Evolutionary conservation across 2,797 vertebrate species (phyloP).

Genomic region (Tolypeutes matacus): DNA sequence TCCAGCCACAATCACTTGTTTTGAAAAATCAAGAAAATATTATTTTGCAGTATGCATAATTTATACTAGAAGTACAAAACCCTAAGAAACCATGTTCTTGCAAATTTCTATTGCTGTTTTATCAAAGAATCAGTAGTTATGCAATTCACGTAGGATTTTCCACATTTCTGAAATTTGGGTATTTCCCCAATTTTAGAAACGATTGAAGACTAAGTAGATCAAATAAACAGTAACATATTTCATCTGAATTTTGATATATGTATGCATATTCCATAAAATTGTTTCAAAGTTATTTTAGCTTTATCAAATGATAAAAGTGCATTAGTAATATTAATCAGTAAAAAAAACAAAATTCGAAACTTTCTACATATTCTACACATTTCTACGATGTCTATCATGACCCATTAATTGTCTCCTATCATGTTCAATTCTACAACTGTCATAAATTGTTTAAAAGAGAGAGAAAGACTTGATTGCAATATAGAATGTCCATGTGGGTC

Average conservation of each 20-base stretch:
- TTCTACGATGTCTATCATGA: background rate
- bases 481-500: background rate
- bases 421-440: background rate
- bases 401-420: background rate
- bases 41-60: background rate
- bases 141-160: background rate
- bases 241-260: background rate
- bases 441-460: background rate
- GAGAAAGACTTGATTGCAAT: slow-evolving; percentile 41
- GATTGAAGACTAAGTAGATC: background rate
- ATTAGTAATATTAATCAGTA: background rate
- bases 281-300: background rate
- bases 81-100: background rate
- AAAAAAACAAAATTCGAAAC: background rate
- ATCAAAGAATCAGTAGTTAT: background rate
- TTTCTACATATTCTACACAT: background rate
- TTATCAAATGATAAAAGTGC: background rate
- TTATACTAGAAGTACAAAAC: background rate
- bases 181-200: background rate
- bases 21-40: background rate
- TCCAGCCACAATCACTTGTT: background rate
- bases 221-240: background rate
- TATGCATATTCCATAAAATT: background rate
- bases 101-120: background rate
- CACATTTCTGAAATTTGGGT: background rate